phyloP scores from a whole-genome alignment of 2,888 invertebrate genomes.

The Chrysopilus asiliformis region DNA sequence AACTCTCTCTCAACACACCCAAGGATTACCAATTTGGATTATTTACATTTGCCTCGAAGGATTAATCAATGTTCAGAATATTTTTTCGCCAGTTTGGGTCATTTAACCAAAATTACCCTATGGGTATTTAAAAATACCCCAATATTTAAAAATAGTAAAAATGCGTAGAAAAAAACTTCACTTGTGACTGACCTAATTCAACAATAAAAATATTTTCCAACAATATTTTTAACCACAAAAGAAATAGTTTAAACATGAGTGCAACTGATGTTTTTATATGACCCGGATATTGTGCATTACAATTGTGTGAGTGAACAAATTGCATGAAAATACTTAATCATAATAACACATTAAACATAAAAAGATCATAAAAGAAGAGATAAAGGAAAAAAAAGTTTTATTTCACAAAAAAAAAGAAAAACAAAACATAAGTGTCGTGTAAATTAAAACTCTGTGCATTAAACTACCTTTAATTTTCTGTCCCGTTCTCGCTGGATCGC shows the following conservation, averaged over 20 bases:
- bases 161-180: slow-evolving; percentile 1
- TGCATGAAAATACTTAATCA: too few relatives aligned
- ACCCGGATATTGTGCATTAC: slow-evolving; percentile 10
- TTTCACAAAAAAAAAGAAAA: too few relatives aligned
- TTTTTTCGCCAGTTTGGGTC: background rate
- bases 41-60: background rate
- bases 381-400: too few relatives aligned
- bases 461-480: too few relatives aligned
- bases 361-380: too few relatives aligned
- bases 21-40: background rate
- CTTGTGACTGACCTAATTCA: slow-evolving; percentile 8
- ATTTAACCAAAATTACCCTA: background rate
- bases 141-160: background rate
- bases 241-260: too few relatives aligned
- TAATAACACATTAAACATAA: too few relatives aligned
- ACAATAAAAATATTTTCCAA: slow-evolving; percentile 6
- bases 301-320: slow-evolving; percentile 3
- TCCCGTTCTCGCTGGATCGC: too few relatives aligned
- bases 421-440: too few relatives aligned
- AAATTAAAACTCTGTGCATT: too few relatives aligned
- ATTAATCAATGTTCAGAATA: background rate
- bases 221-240: too few relatives aligned
- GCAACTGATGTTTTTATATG: slow-evolving; percentile 8
- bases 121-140: background rate
- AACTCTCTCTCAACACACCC: too few relatives aligned